Evolutionary conservation across 2,113 vertebrate genomes (phyloP).

Genomic region (Bungarus multicinctus): DNA sequence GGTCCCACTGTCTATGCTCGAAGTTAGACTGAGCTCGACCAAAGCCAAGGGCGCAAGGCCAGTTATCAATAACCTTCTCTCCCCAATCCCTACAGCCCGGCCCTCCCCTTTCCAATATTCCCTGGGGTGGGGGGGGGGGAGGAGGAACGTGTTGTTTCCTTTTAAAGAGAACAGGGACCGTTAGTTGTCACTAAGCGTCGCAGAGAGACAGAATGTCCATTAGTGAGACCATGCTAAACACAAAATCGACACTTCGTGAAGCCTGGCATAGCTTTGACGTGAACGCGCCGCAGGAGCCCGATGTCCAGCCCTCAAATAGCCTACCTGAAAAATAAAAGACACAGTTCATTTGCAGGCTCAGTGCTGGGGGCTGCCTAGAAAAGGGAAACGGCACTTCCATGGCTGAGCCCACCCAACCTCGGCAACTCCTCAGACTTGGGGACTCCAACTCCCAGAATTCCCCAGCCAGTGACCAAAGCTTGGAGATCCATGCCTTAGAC

Average conservation of each 20-base stretch:
- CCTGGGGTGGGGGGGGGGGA: background rate
- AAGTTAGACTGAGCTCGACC: background rate
- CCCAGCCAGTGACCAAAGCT: background rate
- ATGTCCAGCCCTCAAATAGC: conserved; percentile 75
- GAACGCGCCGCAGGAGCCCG: conserved; percentile 68
- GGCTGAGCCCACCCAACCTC: background rate
- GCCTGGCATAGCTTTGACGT: conserved; percentile 40
- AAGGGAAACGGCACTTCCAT: background rate
- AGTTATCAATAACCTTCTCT: no score
- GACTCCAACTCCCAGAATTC: background rate
- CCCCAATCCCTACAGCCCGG: background rate
- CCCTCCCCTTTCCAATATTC: background rate
- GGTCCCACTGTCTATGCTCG: conserved; percentile 3
- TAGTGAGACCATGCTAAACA: conserved; percentile 34
- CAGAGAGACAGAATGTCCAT: conserved; percentile 22
- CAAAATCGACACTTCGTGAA: conserved; percentile 25
- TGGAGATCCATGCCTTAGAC: background rate
- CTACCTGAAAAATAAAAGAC: conserved; percentile 76
- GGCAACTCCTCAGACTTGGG: background rate
- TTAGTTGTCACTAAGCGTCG: conserved; percentile 10
- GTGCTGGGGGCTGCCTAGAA: background rate
- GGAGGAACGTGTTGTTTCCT: no score
- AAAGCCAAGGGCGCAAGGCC: background rate
- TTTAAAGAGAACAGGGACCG: background rate
- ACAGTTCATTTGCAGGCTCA: conserved; percentile 51